These are phyloP conservation scores for Xenopus tropicalis DNA, from an alignment of 2,113 vertebrate species.

Conservation along the genomic window DNA sequence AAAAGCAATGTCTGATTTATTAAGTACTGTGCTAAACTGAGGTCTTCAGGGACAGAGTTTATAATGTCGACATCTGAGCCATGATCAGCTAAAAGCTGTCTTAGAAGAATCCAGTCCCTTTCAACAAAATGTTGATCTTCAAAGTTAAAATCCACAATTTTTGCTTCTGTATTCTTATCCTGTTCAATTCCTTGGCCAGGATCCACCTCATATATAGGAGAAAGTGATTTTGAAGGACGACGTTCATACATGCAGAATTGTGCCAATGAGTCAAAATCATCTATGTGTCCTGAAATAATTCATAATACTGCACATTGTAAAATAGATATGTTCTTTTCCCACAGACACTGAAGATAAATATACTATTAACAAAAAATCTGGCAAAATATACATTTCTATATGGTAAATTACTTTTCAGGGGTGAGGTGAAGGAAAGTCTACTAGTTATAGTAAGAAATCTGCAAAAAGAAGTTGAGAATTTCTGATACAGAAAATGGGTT, in stretches of 20 bases:
- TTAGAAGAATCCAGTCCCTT: slow-evolving; percentile 91
- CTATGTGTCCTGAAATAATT: slow-evolving; percentile 99
- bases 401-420: slow-evolving; percentile 60
- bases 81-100: slow-evolving; percentile 87
- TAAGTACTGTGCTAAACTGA: slow-evolving; percentile 95
- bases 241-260: slow-evolving; percentile 91
- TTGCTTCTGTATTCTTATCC: slow-evolving; percentile 73
- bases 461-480: slow-evolving; percentile 58
- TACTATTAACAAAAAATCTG: slow-evolving; percentile 52
- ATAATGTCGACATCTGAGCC: slow-evolving; percentile 85
- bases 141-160: slow-evolving; percentile 63
- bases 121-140: slow-evolving; percentile 83
- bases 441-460: slow-evolving; percentile 65
- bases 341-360: slow-evolving; percentile 69
- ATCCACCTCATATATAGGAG: slow-evolving; percentile 96
- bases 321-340: slow-evolving; percentile 68
- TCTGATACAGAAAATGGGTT: slow-evolving; percentile 74
- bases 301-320: slow-evolving; percentile 99
- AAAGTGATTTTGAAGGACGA: slow-evolving; percentile 91
- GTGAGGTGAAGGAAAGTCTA: slow-evolving; percentile 57
- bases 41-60: slow-evolving; percentile 92
- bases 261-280: slow-evolving; percentile 96
- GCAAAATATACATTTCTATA: slow-evolving; percentile 63
- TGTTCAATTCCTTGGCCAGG: slow-evolving; percentile 83
- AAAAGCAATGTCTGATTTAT: slow-evolving; percentile 95